These are phyloP conservation scores for Anarsia innoxiella DNA, from an alignment of 2,888 invertebrate species.

Conservation along the genomic window DNA sequence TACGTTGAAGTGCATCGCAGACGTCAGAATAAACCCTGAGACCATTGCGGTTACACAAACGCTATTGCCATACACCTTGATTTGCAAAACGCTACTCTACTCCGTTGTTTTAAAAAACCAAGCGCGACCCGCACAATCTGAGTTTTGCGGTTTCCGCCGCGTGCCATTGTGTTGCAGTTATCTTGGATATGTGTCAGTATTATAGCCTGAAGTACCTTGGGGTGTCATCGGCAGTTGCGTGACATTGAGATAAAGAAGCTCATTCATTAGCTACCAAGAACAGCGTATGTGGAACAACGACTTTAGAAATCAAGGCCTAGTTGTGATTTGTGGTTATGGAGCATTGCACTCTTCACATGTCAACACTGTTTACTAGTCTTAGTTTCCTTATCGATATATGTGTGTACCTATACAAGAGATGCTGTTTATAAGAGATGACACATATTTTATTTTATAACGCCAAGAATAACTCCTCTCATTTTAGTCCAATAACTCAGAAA, in stretches of 20 bases:
- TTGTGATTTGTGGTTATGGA: too few species aligned
- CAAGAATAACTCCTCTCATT: too few species aligned
- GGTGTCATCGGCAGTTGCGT: constrained; percentile 1
- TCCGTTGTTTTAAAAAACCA: constrained; percentile 20
- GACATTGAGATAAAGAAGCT: not conserved
- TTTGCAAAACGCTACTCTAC: constrained; percentile 24
- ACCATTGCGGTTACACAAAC: constrained; percentile 28
- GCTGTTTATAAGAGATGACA: too few species aligned
- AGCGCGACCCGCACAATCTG: constrained; percentile 9
- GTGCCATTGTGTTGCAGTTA: constrained; percentile 52
- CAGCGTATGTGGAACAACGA: constrained; percentile 1
- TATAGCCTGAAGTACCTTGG: constrained; percentile 24
- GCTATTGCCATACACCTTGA: constrained; percentile 16
- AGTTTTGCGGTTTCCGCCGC: constrained; percentile 44
- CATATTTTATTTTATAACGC: too few species aligned
- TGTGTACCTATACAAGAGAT: too few species aligned
- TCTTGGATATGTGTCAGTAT: constrained; percentile 52
- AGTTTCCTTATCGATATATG: too few species aligned
- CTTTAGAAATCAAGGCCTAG: constrained; percentile 1
- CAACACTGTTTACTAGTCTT: too few species aligned
- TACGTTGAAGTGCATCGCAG: constrained; percentile 1
- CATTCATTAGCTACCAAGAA: too few species aligned
- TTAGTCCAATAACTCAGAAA: too few species aligned
- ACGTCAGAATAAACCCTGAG: constrained; percentile 10
- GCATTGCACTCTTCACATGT: too few species aligned